A percentile compares a stretch with the other conserved stretches of the same genome.
These are phyloP conservation scores for Yoshiicerus persimilis DNA, from an alignment of 1,140 invertebrate genomes.

Conservation along the genomic window DNA sequence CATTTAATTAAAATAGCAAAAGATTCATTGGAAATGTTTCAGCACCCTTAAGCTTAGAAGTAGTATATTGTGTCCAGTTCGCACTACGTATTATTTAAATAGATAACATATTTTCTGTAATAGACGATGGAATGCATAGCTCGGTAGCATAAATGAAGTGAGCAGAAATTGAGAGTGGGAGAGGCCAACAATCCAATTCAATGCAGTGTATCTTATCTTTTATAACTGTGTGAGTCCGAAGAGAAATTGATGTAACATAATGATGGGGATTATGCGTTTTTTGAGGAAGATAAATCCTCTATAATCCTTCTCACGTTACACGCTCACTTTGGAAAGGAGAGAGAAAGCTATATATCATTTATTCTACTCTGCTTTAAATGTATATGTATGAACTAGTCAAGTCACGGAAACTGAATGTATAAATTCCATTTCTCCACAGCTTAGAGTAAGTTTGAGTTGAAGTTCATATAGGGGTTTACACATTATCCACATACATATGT, in stretches of 20 bases:
- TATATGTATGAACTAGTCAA: background rate
- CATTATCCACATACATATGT: background rate
- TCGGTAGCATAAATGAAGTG: background rate
- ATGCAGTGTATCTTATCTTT: background rate
- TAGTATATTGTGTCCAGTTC: background rate
- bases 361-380: background rate
- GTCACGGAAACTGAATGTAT: background rate
- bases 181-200: slow-evolving; percentile 13
- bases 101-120: background rate
- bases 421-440: background rate
- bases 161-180: background rate
- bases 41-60: background rate
- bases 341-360: slow-evolving; percentile 13
- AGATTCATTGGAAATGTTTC: too few relatives aligned
- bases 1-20: too few relatives aligned
- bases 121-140: background rate
- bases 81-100: background rate
- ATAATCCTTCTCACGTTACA: slow-evolving; percentile 1
- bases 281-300: slow-evolving; percentile 22
- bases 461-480: background rate
- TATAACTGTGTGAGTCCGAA: slow-evolving; percentile 3
- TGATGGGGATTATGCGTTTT: slow-evolving; percentile 9
- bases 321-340: background rate
- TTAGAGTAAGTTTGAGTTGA: background rate
- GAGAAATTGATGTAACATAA: slow-evolving; percentile 18